Percentiles rank a stretch among this genome's conserved stretches.
phyloP scores from a whole-genome alignment of 2,888 invertebrate species.

The Lissocephala sabroskyi region DNA sequence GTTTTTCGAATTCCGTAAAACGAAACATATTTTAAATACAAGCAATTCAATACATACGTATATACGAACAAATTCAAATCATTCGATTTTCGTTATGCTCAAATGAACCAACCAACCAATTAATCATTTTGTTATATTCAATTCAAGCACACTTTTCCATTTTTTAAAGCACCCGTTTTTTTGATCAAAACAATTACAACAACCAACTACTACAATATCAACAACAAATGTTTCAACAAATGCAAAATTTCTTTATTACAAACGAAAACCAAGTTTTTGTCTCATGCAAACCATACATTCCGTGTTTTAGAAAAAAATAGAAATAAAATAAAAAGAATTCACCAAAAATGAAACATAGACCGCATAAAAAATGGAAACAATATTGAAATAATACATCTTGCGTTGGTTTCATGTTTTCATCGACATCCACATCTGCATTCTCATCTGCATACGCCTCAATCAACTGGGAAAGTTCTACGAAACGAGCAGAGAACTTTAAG shows the following conservation, averaged over 20 bases:
- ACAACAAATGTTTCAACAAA: constrained; percentile 18
- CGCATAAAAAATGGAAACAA: background rate
- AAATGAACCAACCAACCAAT: constrained; percentile 24
- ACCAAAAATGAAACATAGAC: too few relatives aligned
- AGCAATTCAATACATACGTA: constrained; percentile 52
- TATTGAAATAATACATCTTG: background rate
- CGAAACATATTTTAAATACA: constrained; percentile 19
- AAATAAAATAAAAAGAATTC: background rate
- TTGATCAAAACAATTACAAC: constrained; percentile 33
- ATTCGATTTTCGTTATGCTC: constrained; percentile 17
- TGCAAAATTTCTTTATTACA: constrained; percentile 30
- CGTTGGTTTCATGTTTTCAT: too few relatives aligned
- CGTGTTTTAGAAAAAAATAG: background rate
- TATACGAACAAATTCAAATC: constrained; percentile 7
- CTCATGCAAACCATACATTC: background rate
- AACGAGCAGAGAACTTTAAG: constrained; percentile 6
- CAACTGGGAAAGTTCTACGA: constrained; percentile 10
- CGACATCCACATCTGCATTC: constrained; percentile 18
- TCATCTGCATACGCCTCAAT: too few relatives aligned
- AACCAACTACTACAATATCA: constrained; percentile 4
- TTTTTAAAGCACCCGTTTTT: constrained; percentile 54
- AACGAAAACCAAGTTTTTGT: background rate
- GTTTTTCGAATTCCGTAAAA: constrained; percentile 17
- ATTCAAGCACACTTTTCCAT: constrained; percentile 56
- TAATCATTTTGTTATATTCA: constrained; percentile 49